phyloP scores from a whole-genome alignment of 2,888 invertebrate species.

The Agrotis ipsilon region DNA sequence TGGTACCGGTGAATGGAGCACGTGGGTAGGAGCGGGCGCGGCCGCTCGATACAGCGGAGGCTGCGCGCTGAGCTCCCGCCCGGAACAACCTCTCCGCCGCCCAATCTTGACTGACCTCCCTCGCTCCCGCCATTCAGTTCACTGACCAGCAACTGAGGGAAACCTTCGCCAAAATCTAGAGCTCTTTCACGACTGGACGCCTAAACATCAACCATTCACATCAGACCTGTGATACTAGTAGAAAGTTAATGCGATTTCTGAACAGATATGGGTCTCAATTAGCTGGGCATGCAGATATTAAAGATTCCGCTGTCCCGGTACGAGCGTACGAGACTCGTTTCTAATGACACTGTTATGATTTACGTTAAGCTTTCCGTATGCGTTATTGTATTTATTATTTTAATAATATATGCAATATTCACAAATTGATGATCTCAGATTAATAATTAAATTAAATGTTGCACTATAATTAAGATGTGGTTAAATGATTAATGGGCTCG shows the following conservation, averaged over 20 bases:
- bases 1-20: constrained; percentile 81
- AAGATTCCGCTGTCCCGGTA: constrained; percentile 74
- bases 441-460: constrained; percentile 33
- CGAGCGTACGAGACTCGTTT: constrained; percentile 70
- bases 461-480: constrained; percentile 46
- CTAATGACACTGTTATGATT: constrained; percentile 78
- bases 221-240: constrained; percentile 73
- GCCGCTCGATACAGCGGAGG: constrained; percentile 86
- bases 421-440: constrained; percentile 25
- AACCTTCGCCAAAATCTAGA: constrained; percentile 67
- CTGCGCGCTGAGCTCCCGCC: constrained; percentile 83
- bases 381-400: constrained; percentile 63
- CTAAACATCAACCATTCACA: constrained; percentile 71
- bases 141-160: constrained; percentile 65
- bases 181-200: constrained; percentile 74
- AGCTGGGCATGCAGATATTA: constrained; percentile 74
- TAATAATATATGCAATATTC: constrained; percentile 33
- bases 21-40: constrained; percentile 81
- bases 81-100: constrained; percentile 71
- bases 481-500: constrained; percentile 39
- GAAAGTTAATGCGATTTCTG: constrained; percentile 71
- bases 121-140: constrained; percentile 64
- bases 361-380: constrained; percentile 75
- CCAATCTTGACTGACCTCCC: constrained; percentile 77
- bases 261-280: constrained; percentile 73